phyloP scores from a whole-genome alignment of 2,888 invertebrate genomes.

The Steinernema carpocapsae region DNA sequence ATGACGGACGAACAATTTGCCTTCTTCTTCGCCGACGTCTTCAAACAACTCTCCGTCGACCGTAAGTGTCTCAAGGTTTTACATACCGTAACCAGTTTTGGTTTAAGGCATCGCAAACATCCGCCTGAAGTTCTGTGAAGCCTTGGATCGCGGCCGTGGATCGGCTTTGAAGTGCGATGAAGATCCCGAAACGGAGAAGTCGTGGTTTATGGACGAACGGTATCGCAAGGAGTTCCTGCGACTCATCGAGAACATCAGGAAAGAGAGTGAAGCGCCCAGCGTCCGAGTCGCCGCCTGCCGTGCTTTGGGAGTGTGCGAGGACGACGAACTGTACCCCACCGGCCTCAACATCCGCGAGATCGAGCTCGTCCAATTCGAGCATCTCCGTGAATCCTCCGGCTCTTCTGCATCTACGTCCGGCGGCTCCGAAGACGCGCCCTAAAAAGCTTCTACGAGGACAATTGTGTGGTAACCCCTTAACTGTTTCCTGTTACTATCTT shows the following conservation, averaged over 20 bases:
- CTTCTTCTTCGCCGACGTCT: slow-evolving; percentile 44
- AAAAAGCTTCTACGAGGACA: no score
- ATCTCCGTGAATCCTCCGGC: neutral
- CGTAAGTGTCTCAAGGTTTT: slow-evolving; percentile 39
- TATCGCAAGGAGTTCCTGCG: neutral
- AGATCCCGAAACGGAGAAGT: neutral
- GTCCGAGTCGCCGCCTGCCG: slow-evolving; percentile 1
- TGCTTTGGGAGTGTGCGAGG: neutral
- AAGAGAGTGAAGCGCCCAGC: neutral
- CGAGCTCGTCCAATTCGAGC: neutral
- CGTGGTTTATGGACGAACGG: slow-evolving; percentile 20
- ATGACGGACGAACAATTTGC: slow-evolving; percentile 47
- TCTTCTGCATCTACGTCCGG: no score
- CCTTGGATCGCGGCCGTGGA: slow-evolving; percentile 22
- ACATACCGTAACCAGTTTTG: neutral
- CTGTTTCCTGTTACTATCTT: no score
- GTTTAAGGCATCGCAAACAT: slow-evolving; percentile 52
- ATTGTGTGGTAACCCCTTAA: no score
- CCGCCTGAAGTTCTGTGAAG: slow-evolving; percentile 46
- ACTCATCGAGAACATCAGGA: neutral
- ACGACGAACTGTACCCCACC: neutral
- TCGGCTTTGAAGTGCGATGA: no score
- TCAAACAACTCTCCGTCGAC: slow-evolving; percentile 39
- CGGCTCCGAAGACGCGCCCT: no score
- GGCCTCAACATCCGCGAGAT: neutral